Conservation (phyloP, 1,140 invertebrate species). For the Pinna nobilis region DNA sequence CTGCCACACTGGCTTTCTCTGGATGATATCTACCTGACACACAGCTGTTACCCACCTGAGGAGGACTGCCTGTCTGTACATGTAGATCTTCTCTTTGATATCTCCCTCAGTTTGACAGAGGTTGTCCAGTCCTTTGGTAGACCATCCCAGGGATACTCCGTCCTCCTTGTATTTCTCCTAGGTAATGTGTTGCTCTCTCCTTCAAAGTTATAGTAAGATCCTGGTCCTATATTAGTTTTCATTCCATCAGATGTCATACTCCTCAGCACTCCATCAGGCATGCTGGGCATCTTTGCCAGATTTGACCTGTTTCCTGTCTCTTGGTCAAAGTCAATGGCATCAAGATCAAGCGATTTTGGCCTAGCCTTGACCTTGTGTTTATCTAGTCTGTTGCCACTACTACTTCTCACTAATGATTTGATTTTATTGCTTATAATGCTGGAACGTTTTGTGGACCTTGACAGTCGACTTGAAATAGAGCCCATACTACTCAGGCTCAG, state of each 20-base stretch:
- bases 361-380: conserved; percentile 48
- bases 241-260: conserved; percentile 24
- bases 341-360: conserved; percentile 67
- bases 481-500: conserved; percentile 52
- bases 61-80: conserved; percentile 68
- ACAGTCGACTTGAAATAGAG: conserved; percentile 47
- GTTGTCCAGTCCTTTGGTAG: conserved; percentile 71
- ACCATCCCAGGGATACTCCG: conserved; percentile 68
- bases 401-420: conserved; percentile 52
- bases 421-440: conserved; percentile 68
- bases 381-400: conserved; percentile 15
- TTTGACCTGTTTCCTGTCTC: conserved; percentile 17
- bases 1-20: too few relatives aligned
- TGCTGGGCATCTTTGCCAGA: conserved; percentile 48
- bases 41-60: conserved; percentile 54
- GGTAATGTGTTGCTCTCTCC: conserved; percentile 65
- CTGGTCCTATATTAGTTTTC: conserved; percentile 56
- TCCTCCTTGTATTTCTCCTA: conserved; percentile 55
- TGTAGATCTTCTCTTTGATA: conserved; percentile 58
- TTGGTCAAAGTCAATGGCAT: conserved; percentile 53
- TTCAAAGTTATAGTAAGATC: conserved; percentile 67
- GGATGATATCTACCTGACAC: too few relatives aligned
- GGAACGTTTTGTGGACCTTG: conserved; percentile 57
- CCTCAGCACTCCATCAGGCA: conserved; percentile 52
- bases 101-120: conserved; percentile 68